These are phyloP conservation scores for Saturnia japonica DNA, from an alignment of 2,888 invertebrate genomes.

Conservation along the genomic window DNA sequence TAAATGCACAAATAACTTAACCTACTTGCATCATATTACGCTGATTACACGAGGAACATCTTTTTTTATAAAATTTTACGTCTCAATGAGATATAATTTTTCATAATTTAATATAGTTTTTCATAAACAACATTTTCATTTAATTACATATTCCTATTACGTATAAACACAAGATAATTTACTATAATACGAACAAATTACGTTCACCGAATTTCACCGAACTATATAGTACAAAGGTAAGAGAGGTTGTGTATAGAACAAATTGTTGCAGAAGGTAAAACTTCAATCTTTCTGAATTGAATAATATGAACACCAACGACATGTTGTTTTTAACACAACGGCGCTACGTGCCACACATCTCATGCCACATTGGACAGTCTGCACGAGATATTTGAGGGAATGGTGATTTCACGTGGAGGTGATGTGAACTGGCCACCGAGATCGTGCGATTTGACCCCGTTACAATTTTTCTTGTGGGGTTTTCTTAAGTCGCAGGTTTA, in stretches of 20 bases:
- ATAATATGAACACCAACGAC: too few relatives aligned
- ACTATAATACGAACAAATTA: conserved; percentile 21
- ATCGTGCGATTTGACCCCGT: too few relatives aligned
- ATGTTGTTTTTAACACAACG: too few relatives aligned
- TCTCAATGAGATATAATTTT: neutral
- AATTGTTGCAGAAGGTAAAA: neutral
- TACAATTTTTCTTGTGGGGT: too few relatives aligned
- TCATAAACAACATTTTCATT: neutral
- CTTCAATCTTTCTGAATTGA: too few relatives aligned
- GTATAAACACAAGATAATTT: conserved; percentile 12
- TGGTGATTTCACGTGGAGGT: too few relatives aligned
- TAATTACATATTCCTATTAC: neutral
- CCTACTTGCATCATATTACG: neutral
- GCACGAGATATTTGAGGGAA: too few relatives aligned
- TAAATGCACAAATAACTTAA: neutral
- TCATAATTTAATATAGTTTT: neutral
- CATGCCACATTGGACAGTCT: too few relatives aligned
- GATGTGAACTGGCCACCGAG: too few relatives aligned
- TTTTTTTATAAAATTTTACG: neutral
- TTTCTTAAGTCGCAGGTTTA: too few relatives aligned
- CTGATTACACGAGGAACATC: neutral
- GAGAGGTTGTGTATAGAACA: conserved; percentile 16
- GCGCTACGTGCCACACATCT: too few relatives aligned
- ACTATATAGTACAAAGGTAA: conserved; percentile 20
- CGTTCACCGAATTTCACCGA: conserved; percentile 16